Percentiles rank a stretch among this genome's conserved stretches.
Evolutionary conservation across 64 coral and sea anemone genomes (phyloP).

Genomic region (Montipora sp.): DNA sequence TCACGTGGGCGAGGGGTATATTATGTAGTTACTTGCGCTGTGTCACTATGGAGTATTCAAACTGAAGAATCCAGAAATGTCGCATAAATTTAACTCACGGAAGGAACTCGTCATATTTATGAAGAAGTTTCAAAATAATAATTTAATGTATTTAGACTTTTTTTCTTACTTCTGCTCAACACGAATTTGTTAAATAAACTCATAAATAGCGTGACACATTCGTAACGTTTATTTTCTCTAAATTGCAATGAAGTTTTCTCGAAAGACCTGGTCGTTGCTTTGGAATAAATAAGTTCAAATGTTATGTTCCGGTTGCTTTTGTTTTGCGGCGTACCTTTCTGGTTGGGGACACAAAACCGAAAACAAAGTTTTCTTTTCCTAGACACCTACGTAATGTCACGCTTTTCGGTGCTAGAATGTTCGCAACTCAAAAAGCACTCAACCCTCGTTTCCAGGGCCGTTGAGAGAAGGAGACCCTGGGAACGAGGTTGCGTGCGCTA

Average conservation of each 20-base stretch:
- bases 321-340: neutral
- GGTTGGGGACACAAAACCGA: neutral
- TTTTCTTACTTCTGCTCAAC: too few species aligned
- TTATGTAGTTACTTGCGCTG: neutral
- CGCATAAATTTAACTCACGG: neutral
- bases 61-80: neutral
- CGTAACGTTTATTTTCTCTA: neutral
- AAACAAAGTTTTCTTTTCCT: slow-evolving; percentile 57
- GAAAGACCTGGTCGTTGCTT: neutral
- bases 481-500: too few species aligned
- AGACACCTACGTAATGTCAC: slow-evolving; percentile 77
- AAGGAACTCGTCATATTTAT: neutral
- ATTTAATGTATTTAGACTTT: too few species aligned
- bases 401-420: slow-evolving; percentile 41
- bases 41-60: neutral
- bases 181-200: too few species aligned
- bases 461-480: too few species aligned
- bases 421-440: neutral
- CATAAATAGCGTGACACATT: slow-evolving; percentile 22
- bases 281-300: neutral
- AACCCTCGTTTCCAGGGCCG: too few species aligned
- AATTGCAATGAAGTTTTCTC: neutral
- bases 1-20: neutral
- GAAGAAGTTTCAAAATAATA: neutral
- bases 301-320: slow-evolving; percentile 15